phyloP scores from a whole-genome alignment of 2,797 vertebrate genomes.

The Lithobates pipiens region DNA sequence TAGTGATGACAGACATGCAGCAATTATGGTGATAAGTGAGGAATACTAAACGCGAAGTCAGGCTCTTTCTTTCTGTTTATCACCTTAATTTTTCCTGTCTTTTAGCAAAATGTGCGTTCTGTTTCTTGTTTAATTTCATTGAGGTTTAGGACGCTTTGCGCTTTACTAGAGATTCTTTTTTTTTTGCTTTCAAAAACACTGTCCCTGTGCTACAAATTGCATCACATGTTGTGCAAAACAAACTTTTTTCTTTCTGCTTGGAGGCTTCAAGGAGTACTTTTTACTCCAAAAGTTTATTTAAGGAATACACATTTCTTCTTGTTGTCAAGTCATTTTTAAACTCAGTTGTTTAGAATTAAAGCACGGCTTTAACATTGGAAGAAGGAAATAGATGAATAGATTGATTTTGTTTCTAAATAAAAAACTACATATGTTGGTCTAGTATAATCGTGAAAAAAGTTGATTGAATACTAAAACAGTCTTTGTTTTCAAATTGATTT shows the following conservation, averaged over 20 bases:
- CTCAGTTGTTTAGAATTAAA: background rate
- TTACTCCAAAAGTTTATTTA: background rate
- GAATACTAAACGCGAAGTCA: conserved; percentile 90
- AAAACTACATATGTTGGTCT: no score
- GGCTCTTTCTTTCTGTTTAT: conserved; percentile 82
- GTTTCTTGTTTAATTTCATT: conserved; percentile 78
- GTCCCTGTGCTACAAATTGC: background rate
- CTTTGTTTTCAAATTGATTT: no score
- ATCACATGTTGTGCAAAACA: background rate
- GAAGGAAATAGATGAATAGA: no score
- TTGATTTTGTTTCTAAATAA: no score
- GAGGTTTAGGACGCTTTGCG: conserved; percentile 68
- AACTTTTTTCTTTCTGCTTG: background rate
- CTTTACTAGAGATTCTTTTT: conserved; percentile 50
- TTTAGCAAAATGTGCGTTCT: conserved; percentile 79
- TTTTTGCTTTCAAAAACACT: background rate
- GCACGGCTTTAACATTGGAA: no score
- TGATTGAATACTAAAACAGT: no score
- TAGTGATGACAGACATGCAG: conserved; percentile 91
- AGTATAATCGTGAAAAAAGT: no score
- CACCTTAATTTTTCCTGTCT: conserved; percentile 80
- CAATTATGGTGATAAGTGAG: conserved; percentile 93
- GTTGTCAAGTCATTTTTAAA: background rate
- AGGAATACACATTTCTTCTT: background rate
- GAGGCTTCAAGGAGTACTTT: background rate